Conservation (phyloP, 2,888 invertebrate genomes). For the Endotricha flammealis region DNA sequence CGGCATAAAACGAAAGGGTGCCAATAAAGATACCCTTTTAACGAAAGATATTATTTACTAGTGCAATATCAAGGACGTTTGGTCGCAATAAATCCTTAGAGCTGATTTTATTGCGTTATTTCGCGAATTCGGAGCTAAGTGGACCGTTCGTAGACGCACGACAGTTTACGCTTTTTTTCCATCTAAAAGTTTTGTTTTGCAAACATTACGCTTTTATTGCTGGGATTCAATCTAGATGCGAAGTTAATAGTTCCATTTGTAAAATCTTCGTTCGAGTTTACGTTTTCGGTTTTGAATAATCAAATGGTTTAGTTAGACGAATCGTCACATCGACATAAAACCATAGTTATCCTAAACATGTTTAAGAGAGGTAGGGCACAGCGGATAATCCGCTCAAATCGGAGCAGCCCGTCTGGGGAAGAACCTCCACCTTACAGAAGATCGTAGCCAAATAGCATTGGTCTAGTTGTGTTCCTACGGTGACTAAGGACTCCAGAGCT, state of each 20-base stretch:
- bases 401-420: no score
- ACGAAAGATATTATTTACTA: constrained; percentile 68
- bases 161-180: not conserved
- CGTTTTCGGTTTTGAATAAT: not conserved
- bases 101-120: constrained; percentile 42
- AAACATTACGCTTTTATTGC: not conserved
- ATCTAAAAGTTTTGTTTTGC: not conserved
- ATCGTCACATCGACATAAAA: no score
- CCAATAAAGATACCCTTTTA: constrained; percentile 65
- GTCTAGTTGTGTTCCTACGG: no score
- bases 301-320: no score
- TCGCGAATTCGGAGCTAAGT: constrained; percentile 21
- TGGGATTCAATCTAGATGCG: not conserved
- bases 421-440: no score
- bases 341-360: no score
- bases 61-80: constrained; percentile 54
- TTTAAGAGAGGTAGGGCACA: no score
- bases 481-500: no score
- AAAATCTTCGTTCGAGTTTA: not conserved
- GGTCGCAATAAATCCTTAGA: constrained; percentile 41
- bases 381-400: no score
- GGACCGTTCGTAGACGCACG: constrained; percentile 1
- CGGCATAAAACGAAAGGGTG: constrained; percentile 67
- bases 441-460: no score
- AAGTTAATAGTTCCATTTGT: not conserved